Conservation (phyloP, 2,888 invertebrate species). For the Heliothis peltigera region DNA sequence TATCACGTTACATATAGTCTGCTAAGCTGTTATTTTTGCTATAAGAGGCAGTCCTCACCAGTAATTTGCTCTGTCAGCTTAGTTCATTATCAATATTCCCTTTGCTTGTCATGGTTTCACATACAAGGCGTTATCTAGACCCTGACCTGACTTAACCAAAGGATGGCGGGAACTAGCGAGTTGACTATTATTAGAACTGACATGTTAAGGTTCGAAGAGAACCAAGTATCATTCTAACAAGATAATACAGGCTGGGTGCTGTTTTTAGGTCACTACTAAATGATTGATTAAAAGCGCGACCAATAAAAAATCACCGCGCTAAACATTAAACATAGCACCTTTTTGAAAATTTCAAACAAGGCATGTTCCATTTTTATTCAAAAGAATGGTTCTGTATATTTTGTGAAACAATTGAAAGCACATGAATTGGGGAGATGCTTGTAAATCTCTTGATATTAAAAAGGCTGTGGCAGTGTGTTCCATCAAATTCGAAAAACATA, state of each 20-base stretch:
- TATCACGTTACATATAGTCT: too few species aligned
- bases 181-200: constrained; percentile 43
- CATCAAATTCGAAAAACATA: too few species aligned
- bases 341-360: too few species aligned
- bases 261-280: neutral
- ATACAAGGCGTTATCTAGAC: neutral
- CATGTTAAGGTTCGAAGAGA: constrained; percentile 31
- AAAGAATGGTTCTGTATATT: too few species aligned
- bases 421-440: too few species aligned
- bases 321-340: neutral
- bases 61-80: neutral
- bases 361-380: too few species aligned
- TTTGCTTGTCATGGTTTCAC: neutral
- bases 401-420: neutral
- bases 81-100: neutral
- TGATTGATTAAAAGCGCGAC: neutral
- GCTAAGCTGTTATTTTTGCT: neutral
- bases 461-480: too few species aligned
- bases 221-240: constrained; percentile 12
- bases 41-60: neutral
- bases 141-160: constrained; percentile 23
- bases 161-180: constrained; percentile 8
- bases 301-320: neutral
- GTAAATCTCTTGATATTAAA: too few species aligned
- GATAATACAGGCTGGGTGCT: constrained; percentile 2